Evolutionary conservation across 2,888 invertebrate species (phyloP).

Genomic region (Stegana nigrithorax): DNA sequence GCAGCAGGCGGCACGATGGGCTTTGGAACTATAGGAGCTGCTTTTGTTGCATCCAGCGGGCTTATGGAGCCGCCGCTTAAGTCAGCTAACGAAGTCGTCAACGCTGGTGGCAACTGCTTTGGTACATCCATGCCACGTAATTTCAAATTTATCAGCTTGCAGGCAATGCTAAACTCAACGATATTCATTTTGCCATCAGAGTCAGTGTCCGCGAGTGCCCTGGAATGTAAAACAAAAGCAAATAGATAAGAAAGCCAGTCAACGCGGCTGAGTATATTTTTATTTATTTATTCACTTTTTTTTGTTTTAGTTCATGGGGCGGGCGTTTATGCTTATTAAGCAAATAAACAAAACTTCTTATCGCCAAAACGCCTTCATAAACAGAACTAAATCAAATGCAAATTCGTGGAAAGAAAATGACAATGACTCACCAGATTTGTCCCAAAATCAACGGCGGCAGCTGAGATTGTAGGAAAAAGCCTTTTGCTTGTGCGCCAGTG

Average conservation of each 20-base stretch:
- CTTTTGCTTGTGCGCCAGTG: constrained; percentile 93
- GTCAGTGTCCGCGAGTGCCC: constrained; percentile 93
- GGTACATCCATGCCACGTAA: constrained; percentile 93
- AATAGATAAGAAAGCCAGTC: constrained; percentile 24
- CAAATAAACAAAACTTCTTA: constrained; percentile 18
- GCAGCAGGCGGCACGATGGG: constrained; percentile 25
- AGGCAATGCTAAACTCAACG: constrained; percentile 97
- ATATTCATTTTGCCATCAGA: constrained; percentile 97
- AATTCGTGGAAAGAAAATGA: not conserved
- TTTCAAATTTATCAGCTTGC: constrained; percentile 94
- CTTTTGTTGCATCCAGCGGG: constrained; percentile 60
- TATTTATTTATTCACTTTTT: not conserved
- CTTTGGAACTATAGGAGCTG: constrained; percentile 15
- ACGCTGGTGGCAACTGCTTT: constrained; percentile 81
- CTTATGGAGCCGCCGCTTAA: constrained; percentile 66
- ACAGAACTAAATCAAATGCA: not conserved
- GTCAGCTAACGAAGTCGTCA: constrained; percentile 74
- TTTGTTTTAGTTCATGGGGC: not conserved
- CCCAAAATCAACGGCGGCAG: constrained; percentile 89
- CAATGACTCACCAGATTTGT: constrained; percentile 90
- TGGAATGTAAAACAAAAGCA: constrained; percentile 56
- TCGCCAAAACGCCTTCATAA: constrained; percentile 23
- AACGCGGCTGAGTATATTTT: constrained; percentile 8
- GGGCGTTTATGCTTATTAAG: constrained; percentile 1
- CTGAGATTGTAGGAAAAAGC: constrained; percentile 92